Conservation (phyloP, 2,797 vertebrate species). For the Typhlichthys subterraneus region DNA sequence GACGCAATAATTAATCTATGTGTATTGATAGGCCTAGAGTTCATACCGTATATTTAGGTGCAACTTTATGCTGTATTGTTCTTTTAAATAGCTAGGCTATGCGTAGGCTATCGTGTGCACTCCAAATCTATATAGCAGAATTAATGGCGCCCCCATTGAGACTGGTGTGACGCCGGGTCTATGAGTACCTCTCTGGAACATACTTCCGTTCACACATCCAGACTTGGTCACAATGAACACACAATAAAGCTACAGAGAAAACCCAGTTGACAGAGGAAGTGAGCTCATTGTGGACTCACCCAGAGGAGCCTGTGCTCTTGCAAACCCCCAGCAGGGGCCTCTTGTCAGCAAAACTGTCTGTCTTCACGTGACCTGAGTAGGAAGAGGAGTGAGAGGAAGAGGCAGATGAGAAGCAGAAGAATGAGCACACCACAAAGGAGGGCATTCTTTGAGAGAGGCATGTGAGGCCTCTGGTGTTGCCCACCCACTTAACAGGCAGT, state of each 20-base stretch:
- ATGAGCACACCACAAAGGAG: conserved; percentile 65
- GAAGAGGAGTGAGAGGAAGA: conserved; percentile 40
- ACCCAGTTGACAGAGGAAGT: conserved; percentile 30
- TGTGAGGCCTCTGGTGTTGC: conserved; percentile 53
- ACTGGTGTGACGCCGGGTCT: no score
- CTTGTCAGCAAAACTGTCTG: conserved; percentile 92
- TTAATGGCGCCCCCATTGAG: no score
- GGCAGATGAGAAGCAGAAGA: conserved; percentile 45
- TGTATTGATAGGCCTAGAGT: no score
- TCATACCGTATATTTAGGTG: no score
- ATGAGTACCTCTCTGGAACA: not conserved
- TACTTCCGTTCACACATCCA: conserved; percentile 1
- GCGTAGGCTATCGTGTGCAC: no score
- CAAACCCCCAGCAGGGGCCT: conserved; percentile 94
- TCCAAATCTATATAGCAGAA: no score
- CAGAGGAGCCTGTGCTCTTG: conserved; percentile 95
- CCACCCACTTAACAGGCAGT: conserved; percentile 60
- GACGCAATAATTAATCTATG: no score
- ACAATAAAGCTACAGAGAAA: not conserved
- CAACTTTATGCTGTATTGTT: no score
- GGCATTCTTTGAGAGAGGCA: conserved; percentile 64
- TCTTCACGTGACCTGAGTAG: conserved; percentile 85
- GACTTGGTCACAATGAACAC: not conserved
- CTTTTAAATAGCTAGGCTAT: no score
- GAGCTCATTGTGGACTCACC: conserved; percentile 81